Evolutionary conservation across 2,113 vertebrate species (phyloP).

Genomic region (Odontesthes bonariensis): DNA sequence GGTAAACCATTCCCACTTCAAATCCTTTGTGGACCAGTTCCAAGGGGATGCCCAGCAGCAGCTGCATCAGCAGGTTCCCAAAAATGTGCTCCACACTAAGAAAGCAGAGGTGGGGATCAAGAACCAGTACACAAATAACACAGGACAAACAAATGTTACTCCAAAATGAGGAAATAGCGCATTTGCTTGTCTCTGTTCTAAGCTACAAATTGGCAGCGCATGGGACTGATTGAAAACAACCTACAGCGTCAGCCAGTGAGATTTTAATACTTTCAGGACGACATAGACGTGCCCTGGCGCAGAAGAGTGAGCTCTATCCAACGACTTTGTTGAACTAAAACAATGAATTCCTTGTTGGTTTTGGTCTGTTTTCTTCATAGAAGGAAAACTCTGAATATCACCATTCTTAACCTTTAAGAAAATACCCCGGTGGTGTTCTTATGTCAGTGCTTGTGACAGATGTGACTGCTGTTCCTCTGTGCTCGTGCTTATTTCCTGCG

Average conservation of each 20-base stretch:
- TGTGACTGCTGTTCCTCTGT: slow-evolving; percentile 21
- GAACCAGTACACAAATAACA: neutral
- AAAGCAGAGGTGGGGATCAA: neutral
- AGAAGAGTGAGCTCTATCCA: neutral
- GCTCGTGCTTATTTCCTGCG: slow-evolving; percentile 25
- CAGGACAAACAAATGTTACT: neutral
- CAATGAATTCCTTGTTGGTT: neutral
- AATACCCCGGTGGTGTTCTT: slow-evolving; percentile 4
- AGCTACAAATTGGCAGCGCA: neutral
- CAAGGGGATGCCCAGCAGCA: slow-evolving; percentile 89
- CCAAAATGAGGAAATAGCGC: neutral
- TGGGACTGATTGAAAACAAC: neutral
- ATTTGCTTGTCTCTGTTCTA: neutral
- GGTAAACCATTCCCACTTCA: slow-evolving; percentile 90
- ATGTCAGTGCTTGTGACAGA: neutral
- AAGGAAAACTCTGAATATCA: neutral
- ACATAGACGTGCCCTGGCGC: neutral
- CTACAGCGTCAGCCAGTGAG: neutral
- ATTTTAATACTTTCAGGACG: neutral
- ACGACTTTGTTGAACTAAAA: neutral
- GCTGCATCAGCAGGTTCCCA: slow-evolving; percentile 90
- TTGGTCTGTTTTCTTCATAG: neutral
- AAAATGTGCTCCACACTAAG: slow-evolving; percentile 89
- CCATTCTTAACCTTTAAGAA: slow-evolving; percentile 2
- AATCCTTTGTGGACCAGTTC: slow-evolving; percentile 94